Percentiles rank a stretch among this genome's conserved stretches.
Evolutionary conservation across 2,113 vertebrate genomes (phyloP).

Genomic region (Dipodomys ordii): DNA sequence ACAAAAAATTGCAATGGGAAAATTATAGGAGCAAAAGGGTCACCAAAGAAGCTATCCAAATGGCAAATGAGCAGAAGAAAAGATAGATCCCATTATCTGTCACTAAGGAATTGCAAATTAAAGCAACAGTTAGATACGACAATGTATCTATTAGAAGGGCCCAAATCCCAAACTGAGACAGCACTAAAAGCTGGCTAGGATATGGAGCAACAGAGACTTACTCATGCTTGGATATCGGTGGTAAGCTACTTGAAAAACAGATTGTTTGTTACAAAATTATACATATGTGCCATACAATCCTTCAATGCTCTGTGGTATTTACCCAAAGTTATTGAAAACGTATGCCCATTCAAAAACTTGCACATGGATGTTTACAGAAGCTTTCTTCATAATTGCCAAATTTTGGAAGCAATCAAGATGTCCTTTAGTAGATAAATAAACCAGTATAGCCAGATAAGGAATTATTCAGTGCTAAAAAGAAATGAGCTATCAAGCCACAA

Average conservation of each 20-base stretch:
- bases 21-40: neutral
- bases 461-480: conserved; percentile 49
- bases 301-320: neutral
- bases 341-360: conserved; percentile 21
- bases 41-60: neutral
- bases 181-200: neutral
- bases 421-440: conserved; percentile 47
- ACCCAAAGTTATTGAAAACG: conserved; percentile 21
- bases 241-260: conserved; percentile 7
- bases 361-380: conserved; percentile 37
- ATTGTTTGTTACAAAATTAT: conserved; percentile 29
- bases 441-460: neutral
- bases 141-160: neutral
- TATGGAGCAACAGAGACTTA: neutral
- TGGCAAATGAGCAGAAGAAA: neutral
- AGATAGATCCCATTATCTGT: neutral
- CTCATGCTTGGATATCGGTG: neutral
- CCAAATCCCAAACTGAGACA: neutral
- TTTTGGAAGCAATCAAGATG: conserved; percentile 46
- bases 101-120: neutral
- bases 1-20: neutral
- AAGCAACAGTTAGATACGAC: neutral
- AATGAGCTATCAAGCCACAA: conserved; percentile 14
- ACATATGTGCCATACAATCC: neutral
- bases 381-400: conserved; percentile 35